Evolutionary conservation across 1,140 invertebrate species (phyloP).

Genomic region (Euura lappo): DNA sequence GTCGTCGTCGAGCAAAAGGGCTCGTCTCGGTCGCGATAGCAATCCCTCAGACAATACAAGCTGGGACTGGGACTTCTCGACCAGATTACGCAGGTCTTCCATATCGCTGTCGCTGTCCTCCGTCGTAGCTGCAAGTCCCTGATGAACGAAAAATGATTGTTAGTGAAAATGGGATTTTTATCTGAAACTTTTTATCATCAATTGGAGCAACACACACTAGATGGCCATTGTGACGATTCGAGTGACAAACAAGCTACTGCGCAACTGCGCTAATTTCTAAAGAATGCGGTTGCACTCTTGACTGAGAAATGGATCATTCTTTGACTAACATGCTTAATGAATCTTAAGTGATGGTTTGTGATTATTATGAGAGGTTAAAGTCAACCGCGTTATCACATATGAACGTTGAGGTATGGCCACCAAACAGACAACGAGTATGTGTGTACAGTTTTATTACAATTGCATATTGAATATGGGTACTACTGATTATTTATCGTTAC

Average conservation of each 20-base stretch:
- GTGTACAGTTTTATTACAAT: neutral
- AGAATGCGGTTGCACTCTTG: neutral
- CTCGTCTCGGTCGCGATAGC: conserved; percentile 58
- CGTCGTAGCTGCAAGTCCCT: conserved; percentile 38
- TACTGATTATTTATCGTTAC: neutral
- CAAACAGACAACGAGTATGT: conserved; percentile 2
- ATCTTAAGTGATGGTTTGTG: neutral
- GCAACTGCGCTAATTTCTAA: neutral
- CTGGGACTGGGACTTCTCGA: conserved; percentile 63
- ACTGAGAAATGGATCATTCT: conserved; percentile 1
- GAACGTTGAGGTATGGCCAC: neutral
- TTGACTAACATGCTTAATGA: neutral
- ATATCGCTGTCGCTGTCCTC: conserved; percentile 56
- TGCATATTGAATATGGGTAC: neutral
- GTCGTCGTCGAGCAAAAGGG: conserved; percentile 49
- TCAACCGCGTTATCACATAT: neutral
- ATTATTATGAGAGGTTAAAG: neutral
- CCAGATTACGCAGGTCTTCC: conserved; percentile 66
- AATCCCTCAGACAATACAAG: conserved; percentile 63
- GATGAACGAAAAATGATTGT: conserved; percentile 2
- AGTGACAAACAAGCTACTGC: neutral
- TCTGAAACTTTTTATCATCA: neutral
- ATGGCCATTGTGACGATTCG: neutral
- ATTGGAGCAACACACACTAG: too few relatives aligned
- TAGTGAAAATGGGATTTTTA: neutral